Conservation (phyloP, 2,888 invertebrate species). For the Lycia hirtaria region DNA sequence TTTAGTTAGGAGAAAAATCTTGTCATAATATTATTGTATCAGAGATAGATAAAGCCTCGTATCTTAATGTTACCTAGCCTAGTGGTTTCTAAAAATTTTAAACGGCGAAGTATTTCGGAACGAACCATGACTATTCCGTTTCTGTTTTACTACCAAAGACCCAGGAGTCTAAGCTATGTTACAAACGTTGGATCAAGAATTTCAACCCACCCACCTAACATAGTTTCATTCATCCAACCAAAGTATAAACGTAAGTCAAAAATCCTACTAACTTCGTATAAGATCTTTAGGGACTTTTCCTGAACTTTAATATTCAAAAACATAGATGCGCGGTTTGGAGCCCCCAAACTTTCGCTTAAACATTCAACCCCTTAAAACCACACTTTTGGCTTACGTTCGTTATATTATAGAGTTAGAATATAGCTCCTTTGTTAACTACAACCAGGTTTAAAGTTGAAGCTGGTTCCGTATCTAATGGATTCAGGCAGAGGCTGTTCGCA, state of each 20-base stretch:
- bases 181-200: neutral
- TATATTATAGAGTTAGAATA: neutral
- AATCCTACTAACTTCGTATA: no score
- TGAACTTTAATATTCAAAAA: slow-evolving; percentile 9
- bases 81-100: no score
- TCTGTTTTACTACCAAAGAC: no score
- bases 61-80: no score
- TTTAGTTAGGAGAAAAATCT: no score
- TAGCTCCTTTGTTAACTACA: slow-evolving; percentile 1
- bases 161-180: no score
- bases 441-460: slow-evolving; percentile 13
- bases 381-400: slow-evolving; percentile 3
- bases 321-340: slow-evolving; percentile 8
- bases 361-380: slow-evolving; percentile 14
- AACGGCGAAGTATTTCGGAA: no score
- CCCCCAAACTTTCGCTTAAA: slow-evolving; percentile 14
- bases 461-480: slow-evolving; percentile 25
- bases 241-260: neutral
- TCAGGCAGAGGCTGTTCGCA: slow-evolving; percentile 15
- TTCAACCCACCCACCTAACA: neutral
- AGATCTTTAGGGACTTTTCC: slow-evolving; percentile 3
- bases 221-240: neutral
- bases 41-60: no score
- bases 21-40: no score
- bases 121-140: no score